Conservation (phyloP, 1,140 invertebrate genomes). For the Drosophila bifasciata region DNA sequence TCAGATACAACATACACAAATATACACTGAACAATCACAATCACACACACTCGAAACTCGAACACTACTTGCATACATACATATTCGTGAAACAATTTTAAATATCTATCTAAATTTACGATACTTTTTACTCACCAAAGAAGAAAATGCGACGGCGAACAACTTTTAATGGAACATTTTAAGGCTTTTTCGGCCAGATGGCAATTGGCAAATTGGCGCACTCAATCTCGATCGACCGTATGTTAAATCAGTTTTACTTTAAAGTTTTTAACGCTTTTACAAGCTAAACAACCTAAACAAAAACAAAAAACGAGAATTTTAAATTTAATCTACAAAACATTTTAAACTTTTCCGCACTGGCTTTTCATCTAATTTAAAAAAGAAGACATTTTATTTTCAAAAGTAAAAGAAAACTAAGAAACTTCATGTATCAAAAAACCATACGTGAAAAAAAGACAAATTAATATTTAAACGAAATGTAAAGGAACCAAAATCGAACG, state of each 20-base stretch:
- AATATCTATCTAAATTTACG: conserved; percentile 54
- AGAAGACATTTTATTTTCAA: conserved; percentile 44
- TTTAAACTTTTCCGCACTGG: conserved; percentile 68
- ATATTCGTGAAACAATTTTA: conserved; percentile 55
- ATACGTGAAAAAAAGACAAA: conserved; percentile 47
- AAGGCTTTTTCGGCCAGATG: conserved; percentile 44
- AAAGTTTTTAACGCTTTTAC: conserved; percentile 80
- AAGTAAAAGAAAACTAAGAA: conserved; percentile 23
- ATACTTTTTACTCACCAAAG: conserved; percentile 52
- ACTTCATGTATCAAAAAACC: conserved; percentile 42
- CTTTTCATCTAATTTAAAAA: conserved; percentile 58
- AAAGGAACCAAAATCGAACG: conserved; percentile 84
- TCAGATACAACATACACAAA: conserved; percentile 27
- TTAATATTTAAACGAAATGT: conserved; percentile 76
- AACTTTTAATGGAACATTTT: conserved; percentile 69
- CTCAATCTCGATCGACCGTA: conserved; percentile 53
- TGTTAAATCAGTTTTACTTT: conserved; percentile 66
- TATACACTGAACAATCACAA: conserved; percentile 32
- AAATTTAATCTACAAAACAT: conserved; percentile 57
- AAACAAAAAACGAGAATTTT: conserved; percentile 50
- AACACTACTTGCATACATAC: conserved; percentile 22
- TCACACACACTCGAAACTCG: conserved; percentile 7
- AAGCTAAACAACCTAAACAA: conserved; percentile 52
- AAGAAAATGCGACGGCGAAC: conserved; percentile 20
- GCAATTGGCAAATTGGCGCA: conserved; percentile 69